A percentile compares a stretch with the other conserved stretches of the same genome.
phyloP scores from a whole-genome alignment of 2,888 invertebrate species.

The Pseudoips prasinana region DNA sequence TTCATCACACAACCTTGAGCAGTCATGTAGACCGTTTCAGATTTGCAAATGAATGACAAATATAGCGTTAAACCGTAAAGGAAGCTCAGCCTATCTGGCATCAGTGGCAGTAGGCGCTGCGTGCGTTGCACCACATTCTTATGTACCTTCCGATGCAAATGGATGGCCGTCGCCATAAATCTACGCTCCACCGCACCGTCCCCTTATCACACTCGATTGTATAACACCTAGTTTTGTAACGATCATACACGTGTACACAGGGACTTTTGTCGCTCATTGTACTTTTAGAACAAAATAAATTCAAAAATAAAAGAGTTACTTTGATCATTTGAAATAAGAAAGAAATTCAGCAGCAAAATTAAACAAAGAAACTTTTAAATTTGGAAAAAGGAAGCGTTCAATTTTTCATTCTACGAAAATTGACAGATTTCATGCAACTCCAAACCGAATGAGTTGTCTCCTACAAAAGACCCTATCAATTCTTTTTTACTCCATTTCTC shows the following conservation, averaged over 20 bases:
- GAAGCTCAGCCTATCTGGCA: not conserved
- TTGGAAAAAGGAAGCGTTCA: not conserved
- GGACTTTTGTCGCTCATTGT: slow-evolving; percentile 22
- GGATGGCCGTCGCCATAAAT: slow-evolving; percentile 32
- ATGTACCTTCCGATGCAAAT: slow-evolving; percentile 39
- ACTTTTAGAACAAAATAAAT: slow-evolving; percentile 8
- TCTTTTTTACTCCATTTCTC: slow-evolving; percentile 13
- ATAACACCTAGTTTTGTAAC: slow-evolving; percentile 25
- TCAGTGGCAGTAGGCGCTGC: slow-evolving; percentile 13
- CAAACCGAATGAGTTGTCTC: slow-evolving; percentile 6
- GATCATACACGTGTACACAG: slow-evolving; percentile 15
- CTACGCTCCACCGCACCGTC: slow-evolving; percentile 24
- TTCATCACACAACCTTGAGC: no score
- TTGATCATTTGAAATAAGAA: no score
- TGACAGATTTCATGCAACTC: not conserved
- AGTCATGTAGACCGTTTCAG: no score
- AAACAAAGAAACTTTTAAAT: no score
- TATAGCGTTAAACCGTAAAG: not conserved
- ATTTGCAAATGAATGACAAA: not conserved
- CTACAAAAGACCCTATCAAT: slow-evolving; percentile 10
- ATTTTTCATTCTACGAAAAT: not conserved
- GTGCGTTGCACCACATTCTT: slow-evolving; percentile 33
- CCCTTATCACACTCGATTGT: slow-evolving; percentile 34
- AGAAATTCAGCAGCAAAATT: no score
- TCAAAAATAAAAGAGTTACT: no score